A percentile compares a stretch with the other conserved stretches of the same genome.
Conservation (phyloP, 2,888 invertebrate species). For the Leptarthrus brevirostris region DNA sequence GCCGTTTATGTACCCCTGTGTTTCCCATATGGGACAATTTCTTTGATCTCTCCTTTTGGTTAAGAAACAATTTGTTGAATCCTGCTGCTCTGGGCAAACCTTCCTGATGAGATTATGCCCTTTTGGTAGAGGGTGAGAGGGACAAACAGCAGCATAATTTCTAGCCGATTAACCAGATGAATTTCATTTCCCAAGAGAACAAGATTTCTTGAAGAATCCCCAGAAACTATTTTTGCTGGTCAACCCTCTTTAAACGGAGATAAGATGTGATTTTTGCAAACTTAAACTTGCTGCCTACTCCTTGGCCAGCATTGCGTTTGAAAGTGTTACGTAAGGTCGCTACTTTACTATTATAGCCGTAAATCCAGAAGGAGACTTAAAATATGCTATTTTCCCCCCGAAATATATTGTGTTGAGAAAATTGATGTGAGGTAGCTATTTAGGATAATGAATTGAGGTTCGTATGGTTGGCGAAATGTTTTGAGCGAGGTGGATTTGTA, state of each 20-base stretch:
- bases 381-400: constrained; percentile 1
- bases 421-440: not conserved
- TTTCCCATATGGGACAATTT: constrained; percentile 31
- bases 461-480: too few relatives aligned
- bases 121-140: too few relatives aligned
- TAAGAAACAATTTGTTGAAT: constrained; percentile 19
- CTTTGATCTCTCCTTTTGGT: constrained; percentile 39
- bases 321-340: not conserved
- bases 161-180: constrained; percentile 56
- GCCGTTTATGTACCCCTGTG: constrained; percentile 6
- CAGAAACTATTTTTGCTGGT: constrained; percentile 36
- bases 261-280: constrained; percentile 23
- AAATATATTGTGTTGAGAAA: constrained; percentile 2
- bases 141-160: constrained; percentile 53
- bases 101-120: not conserved
- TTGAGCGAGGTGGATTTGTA: not conserved
- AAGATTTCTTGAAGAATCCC: constrained; percentile 51
- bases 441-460: constrained; percentile 26
- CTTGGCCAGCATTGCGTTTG: too few relatives aligned
- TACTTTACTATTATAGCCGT: not conserved
- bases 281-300: not conserved
- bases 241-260: not conserved
- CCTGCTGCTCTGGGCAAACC: constrained; percentile 2
- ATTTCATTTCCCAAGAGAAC: constrained; percentile 55
- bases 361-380: not conserved